phyloP scores from a whole-genome alignment of 2,888 invertebrate species.

The Plebejus argus region DNA sequence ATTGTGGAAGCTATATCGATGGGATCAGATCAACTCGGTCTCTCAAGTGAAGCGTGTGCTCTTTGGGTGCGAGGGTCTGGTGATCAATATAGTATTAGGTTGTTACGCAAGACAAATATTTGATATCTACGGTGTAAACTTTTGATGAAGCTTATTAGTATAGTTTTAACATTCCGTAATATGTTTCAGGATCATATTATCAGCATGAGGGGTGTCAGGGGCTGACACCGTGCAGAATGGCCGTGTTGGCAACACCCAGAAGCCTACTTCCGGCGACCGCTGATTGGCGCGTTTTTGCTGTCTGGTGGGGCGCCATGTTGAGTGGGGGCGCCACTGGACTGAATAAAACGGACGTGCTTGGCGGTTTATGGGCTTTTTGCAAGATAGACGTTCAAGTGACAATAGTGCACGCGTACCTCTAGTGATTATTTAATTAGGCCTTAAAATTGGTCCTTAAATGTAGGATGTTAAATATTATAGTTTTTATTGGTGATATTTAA shows the following conservation, averaged over 20 bases:
- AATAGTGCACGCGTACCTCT: too few relatives aligned
- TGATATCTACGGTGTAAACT: too few relatives aligned
- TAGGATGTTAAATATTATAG: too few relatives aligned
- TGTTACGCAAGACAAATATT: neutral
- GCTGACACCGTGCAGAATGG: too few relatives aligned
- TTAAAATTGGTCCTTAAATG: too few relatives aligned
- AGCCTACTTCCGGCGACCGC: neutral
- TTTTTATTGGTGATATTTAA: too few relatives aligned
- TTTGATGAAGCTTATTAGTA: too few relatives aligned
- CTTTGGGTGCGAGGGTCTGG: conserved; percentile 7
- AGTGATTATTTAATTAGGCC: too few relatives aligned
- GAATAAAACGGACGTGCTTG: neutral
- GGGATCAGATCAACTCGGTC: neutral
- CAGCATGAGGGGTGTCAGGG: too few relatives aligned
- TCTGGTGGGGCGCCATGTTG: neutral
- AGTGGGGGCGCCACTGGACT: neutral
- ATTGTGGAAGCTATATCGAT: neutral
- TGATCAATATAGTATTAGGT: neutral
- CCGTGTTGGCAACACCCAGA: neutral
- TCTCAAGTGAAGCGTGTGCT: neutral
- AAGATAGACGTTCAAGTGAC: too few relatives aligned
- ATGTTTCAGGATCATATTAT: too few relatives aligned
- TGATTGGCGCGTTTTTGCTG: neutral
- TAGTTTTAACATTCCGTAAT: too few relatives aligned
- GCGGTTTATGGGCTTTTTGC: neutral